Evolutionary conservation across 2,113 vertebrate genomes (phyloP).

Genomic region (Crotalus tigris): DNA sequence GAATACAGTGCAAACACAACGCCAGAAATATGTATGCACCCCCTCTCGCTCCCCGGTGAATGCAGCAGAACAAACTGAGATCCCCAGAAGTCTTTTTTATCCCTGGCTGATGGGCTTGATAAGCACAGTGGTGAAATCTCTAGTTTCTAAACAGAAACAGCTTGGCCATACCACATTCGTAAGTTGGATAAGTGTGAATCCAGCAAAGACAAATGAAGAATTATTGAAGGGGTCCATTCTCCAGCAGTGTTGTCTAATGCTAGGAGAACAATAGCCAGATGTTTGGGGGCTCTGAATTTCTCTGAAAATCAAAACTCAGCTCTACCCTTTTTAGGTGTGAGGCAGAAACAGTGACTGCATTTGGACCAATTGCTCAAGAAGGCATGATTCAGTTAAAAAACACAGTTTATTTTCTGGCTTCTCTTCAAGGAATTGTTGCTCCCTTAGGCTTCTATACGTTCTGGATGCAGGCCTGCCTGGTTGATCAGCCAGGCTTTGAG

Average conservation of each 20-base stretch:
- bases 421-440: background rate
- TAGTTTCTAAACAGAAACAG: background rate
- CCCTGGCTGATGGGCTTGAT: background rate
- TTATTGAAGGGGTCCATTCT: background rate
- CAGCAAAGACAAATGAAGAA: background rate
- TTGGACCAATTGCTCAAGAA: background rate
- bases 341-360: background rate
- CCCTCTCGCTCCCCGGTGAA: background rate
- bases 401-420: background rate
- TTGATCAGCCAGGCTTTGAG: background rate
- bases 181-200: background rate
- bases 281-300: background rate
- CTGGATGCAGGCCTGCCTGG: background rate
- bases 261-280: background rate
- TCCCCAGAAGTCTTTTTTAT: background rate
- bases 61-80: background rate
- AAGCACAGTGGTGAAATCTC: background rate
- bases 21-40: background rate
- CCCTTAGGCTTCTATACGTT: background rate
- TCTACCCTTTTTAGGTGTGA: background rate
- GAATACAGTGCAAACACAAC: conserved; percentile 14
- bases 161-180: background rate
- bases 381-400: background rate
- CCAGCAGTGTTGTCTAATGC: background rate
- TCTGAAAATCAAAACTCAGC: background rate